These are phyloP conservation scores for Oscheius sp. DNA, from an alignment of 2,888 invertebrate genomes.

Conservation along the genomic window DNA sequence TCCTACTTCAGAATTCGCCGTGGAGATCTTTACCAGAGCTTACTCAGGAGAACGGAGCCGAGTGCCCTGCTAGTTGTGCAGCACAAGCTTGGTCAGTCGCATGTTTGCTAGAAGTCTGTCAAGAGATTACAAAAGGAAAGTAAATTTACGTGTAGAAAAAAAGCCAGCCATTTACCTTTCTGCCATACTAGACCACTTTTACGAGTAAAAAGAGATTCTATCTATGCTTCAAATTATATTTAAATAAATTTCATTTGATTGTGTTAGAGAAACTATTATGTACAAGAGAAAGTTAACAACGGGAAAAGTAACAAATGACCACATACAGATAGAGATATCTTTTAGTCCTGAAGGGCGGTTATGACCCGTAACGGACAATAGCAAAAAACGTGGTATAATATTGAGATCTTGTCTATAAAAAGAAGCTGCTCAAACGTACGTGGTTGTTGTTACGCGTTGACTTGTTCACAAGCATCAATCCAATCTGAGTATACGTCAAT, in stretches of 20 bases:
- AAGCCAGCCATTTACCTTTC: slow-evolving; percentile 4
- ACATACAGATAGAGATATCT: slow-evolving; percentile 2
- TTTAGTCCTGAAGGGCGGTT: slow-evolving; percentile 14
- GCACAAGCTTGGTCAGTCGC: slow-evolving; percentile 97
- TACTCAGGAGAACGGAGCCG: slow-evolving; percentile 85
- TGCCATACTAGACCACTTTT: neutral
- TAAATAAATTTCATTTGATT: neutral
- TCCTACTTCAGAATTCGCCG: slow-evolving; percentile 76
- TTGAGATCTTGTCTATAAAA: neutral
- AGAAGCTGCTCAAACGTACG: neutral
- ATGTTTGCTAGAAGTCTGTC: slow-evolving; percentile 84
- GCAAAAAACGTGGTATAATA: neutral
- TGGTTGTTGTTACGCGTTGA: slow-evolving; percentile 76
- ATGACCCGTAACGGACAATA: neutral
- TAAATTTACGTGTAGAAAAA: slow-evolving; percentile 34
- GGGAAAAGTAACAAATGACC: slow-evolving; percentile 7
- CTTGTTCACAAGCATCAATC: slow-evolving; percentile 98
- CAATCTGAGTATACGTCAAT: slow-evolving; percentile 99
- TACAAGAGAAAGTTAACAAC: slow-evolving; percentile 9
- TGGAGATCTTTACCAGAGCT: slow-evolving; percentile 97
- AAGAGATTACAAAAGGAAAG: slow-evolving; percentile 5
- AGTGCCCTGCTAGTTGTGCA: slow-evolving; percentile 87
- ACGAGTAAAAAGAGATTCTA: neutral
- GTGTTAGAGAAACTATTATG: neutral
- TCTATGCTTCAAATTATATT: neutral